These are phyloP conservation scores for Parotocinclus haroldoi DNA, from an alignment of 2,797 vertebrate genomes.

Conservation along the genomic window DNA sequence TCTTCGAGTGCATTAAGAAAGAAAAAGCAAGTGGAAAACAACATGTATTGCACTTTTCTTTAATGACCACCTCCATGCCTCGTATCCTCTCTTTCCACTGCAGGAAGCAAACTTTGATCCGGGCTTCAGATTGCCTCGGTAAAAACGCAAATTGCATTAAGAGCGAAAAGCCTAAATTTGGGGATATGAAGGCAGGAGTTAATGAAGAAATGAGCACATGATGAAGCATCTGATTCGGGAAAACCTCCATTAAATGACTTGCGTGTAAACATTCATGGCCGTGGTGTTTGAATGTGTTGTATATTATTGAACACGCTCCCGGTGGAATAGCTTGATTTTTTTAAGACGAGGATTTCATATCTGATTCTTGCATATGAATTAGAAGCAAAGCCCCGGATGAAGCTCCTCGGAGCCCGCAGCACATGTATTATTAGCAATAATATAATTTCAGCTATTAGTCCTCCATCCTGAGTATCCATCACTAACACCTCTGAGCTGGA, in stretches of 20 bases:
- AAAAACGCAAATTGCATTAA: constrained; percentile 47
- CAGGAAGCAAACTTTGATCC: constrained; percentile 43
- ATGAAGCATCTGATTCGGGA: constrained; percentile 33
- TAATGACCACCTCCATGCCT: constrained; percentile 49
- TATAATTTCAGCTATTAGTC: constrained; percentile 93
- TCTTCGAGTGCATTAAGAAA: constrained; percentile 52
- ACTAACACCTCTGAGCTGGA: constrained; percentile 83
- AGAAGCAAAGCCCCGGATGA: constrained; percentile 77
- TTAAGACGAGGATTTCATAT: constrained; percentile 72
- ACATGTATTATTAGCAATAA: constrained; percentile 93
- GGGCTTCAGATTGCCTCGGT: constrained; percentile 49
- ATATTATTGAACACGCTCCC: constrained; percentile 67
- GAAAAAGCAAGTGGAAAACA: constrained; percentile 45
- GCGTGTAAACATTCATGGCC: constrained; percentile 45
- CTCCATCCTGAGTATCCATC: constrained; percentile 87
- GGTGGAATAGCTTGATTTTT: constrained; percentile 78
- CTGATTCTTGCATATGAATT: constrained; percentile 89
- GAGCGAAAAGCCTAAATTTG: constrained; percentile 40
- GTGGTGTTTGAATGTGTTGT: constrained; percentile 53
- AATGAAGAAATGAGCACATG: constrained; percentile 44
- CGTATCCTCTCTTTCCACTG: constrained; percentile 25
- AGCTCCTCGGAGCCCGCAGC: constrained; percentile 82
- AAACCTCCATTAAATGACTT: constrained; percentile 41
- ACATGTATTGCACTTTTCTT: constrained; percentile 52
- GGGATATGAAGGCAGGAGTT: constrained; percentile 29